A percentile compares a stretch with the other conserved stretches of the same genome.
These are phyloP conservation scores for Monoplex corrugatus DNA, from an alignment of 2,888 invertebrate genomes.

Conservation along the genomic window DNA sequence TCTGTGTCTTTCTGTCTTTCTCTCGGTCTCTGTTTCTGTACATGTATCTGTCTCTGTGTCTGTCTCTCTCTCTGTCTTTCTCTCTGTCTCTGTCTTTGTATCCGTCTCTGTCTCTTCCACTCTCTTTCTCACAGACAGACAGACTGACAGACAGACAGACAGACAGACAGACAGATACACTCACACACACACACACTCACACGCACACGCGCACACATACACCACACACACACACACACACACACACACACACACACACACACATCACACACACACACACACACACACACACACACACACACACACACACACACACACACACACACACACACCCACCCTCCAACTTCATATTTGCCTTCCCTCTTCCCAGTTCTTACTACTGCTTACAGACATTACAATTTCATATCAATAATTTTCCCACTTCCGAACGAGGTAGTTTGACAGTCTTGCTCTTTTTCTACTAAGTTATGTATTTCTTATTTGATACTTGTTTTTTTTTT, in stretches of 20 bases:
- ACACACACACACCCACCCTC: not conserved
- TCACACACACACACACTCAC: no score
- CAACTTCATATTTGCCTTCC: no score
- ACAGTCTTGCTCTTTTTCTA: no score
- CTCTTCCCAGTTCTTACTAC: no score
- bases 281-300: not conserved
- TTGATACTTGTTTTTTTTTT: no score
- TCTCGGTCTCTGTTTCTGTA: not conserved
- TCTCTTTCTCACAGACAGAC: not conserved
- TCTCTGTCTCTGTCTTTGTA: not conserved
- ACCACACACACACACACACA: not conserved
- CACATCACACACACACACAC: not conserved
- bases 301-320: not conserved
- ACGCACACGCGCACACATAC: no score
- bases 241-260: not conserved
- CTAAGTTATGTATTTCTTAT: no score
- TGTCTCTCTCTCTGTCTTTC: constrained; percentile 10
- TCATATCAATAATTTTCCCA: no score
- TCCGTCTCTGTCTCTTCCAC: constrained; percentile 15
- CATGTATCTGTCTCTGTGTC: not conserved
- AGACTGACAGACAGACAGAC: no score
- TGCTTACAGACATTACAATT: no score
- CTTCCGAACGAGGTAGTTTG: no score
- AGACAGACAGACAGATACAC: no score
- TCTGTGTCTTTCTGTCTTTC: not conserved